phyloP scores from a whole-genome alignment of 2,888 invertebrate species.

The Perizoma affinitatum region DNA sequence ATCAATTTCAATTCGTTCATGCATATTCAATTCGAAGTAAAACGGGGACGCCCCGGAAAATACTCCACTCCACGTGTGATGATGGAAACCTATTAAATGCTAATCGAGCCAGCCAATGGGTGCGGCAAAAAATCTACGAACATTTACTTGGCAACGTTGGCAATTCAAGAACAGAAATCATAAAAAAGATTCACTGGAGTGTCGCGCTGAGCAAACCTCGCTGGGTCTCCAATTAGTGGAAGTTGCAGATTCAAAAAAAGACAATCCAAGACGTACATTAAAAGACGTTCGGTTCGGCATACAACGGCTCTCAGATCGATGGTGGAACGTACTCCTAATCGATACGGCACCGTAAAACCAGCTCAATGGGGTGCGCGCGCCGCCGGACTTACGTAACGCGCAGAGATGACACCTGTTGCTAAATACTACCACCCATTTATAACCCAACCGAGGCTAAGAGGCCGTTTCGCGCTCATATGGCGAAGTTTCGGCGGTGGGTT shows the following conservation, averaged over 20 bases:
- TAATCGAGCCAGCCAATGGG: conserved; percentile 13
- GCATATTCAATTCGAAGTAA: conserved; percentile 41
- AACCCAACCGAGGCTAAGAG: conserved; percentile 58
- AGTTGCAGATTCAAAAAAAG: conserved; percentile 44
- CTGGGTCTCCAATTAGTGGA: conserved; percentile 44
- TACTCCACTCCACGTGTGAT: conserved; percentile 39
- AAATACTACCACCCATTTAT: conserved; percentile 74
- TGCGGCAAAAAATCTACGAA: conserved; percentile 10
- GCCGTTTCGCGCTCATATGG: conserved; percentile 43
- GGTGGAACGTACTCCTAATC: conserved; percentile 70
- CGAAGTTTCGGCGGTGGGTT: conserved; percentile 36
- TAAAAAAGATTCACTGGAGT: conserved; percentile 30
- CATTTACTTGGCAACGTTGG: conserved; percentile 20
- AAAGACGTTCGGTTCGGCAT: conserved; percentile 64
- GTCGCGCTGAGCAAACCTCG: conserved; percentile 27
- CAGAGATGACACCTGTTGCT: conserved; percentile 77
- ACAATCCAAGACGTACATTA: conserved; percentile 60
- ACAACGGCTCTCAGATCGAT: conserved; percentile 68
- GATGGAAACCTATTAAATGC: conserved; percentile 26
- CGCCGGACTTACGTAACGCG: conserved; percentile 75
- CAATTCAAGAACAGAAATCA: conserved; percentile 22
- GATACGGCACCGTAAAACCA: conserved; percentile 72
- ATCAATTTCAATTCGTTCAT: conserved; percentile 43
- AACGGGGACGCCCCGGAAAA: conserved; percentile 41
- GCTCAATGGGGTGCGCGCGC: conserved; percentile 81